These are phyloP conservation scores for Latrodectus elegans DNA, from an alignment of 2,888 invertebrate genomes.

Conservation along the genomic window DNA sequence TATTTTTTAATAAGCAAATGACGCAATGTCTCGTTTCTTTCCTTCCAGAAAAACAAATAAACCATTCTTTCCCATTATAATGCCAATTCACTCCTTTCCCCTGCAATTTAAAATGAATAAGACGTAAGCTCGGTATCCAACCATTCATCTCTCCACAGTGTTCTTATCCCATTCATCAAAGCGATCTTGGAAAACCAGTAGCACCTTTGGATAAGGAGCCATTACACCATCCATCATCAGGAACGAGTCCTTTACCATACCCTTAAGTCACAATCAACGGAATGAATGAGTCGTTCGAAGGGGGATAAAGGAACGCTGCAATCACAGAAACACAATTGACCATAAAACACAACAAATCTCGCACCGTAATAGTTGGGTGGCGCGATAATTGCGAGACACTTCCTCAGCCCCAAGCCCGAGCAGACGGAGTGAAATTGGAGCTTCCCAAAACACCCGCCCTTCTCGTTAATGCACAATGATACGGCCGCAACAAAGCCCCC, in stretches of 20 bases:
- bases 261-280: not conserved
- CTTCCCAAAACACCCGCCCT: constrained; percentile 35
- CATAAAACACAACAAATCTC: constrained; percentile 67
- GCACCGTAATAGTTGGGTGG: constrained; percentile 57
- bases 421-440: constrained; percentile 34
- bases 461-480: constrained; percentile 49
- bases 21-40: too few species aligned
- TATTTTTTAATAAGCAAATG: too few species aligned
- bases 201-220: constrained; percentile 16
- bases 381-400: constrained; percentile 43
- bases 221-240: constrained; percentile 39
- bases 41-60: too few species aligned
- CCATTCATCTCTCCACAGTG: too few species aligned
- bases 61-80: too few species aligned
- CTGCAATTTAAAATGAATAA: too few species aligned
- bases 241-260: constrained; percentile 15
- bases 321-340: constrained; percentile 61
- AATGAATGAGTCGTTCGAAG: constrained; percentile 18
- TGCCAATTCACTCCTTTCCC: too few species aligned
- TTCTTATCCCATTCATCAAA: not conserved
- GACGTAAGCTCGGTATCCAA: too few species aligned
- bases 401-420: constrained; percentile 24
- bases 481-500: constrained; percentile 29
- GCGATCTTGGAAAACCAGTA: constrained; percentile 17
- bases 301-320: constrained; percentile 3